Percentiles rank a stretch among this genome's conserved stretches.
Conservation (phyloP, 2,113 vertebrate species). For the Entosphenus tridentatus region DNA sequence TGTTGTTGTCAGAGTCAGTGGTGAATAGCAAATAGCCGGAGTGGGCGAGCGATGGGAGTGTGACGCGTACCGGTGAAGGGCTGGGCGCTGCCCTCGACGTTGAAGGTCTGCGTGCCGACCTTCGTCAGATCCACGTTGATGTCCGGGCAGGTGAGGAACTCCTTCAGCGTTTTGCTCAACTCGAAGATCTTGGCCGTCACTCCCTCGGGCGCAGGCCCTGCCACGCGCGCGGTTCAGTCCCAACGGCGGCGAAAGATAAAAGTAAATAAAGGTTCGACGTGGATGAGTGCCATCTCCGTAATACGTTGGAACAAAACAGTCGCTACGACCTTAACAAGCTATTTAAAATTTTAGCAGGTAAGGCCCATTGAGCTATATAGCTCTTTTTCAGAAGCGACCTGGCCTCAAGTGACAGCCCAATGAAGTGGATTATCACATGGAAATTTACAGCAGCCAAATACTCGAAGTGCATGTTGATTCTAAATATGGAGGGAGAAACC, state of each 20-base stretch:
- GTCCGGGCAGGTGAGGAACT: conserved; percentile 79
- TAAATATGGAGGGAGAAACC: too few species aligned
- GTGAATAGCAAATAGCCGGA: not conserved
- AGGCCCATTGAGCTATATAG: not conserved
- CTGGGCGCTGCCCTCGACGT: conserved; percentile 81
- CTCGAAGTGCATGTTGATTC: too few species aligned
- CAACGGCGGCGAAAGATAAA: not conserved
- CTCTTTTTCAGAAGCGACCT: too few species aligned
- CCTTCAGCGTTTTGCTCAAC: conserved; percentile 72
- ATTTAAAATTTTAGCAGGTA: not conserved
- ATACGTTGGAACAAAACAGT: not conserved
- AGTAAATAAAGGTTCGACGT: too few species aligned
- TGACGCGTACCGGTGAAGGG: conserved; percentile 52
- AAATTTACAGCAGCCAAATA: too few species aligned
- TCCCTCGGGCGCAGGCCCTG: conserved; percentile 77
- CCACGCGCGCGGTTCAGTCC: not conserved
- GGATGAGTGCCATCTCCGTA: not conserved
- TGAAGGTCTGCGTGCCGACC: conserved; percentile 80
- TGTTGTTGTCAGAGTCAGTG: too few species aligned
- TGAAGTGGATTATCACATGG: too few species aligned
- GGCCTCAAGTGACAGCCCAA: too few species aligned
- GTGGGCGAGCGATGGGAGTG: not conserved
- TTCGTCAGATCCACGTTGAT: conserved; percentile 58
- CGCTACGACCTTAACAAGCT: not conserved
- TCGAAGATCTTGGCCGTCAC: conserved; percentile 89